Conservation (phyloP, 2,113 vertebrate species). For the Bos indicus region DNA sequence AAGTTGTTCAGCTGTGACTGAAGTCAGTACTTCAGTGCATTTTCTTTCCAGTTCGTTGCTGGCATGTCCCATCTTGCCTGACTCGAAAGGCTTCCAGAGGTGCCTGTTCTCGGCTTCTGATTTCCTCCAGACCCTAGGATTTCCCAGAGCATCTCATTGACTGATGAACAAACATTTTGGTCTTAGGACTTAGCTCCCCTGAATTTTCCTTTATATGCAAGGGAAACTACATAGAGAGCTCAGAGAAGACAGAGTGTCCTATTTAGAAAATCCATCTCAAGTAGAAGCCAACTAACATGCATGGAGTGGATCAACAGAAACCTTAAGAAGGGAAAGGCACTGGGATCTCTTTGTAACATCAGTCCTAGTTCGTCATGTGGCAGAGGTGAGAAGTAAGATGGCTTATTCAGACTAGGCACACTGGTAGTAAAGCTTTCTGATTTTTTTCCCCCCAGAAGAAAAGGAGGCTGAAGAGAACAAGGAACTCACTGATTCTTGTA, state of each 20-base stretch:
- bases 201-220: not conserved
- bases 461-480: constrained; percentile 92
- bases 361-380: not conserved
- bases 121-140: not conserved
- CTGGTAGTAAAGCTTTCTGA: constrained; percentile 19
- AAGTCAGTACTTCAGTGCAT: not conserved
- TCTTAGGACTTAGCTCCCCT: not conserved
- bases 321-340: too few relatives aligned
- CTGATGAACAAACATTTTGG: not conserved
- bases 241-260: not conserved
- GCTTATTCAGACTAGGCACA: not conserved
- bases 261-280: not conserved
- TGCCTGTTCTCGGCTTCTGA: not conserved
- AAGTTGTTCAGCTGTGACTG: not conserved
- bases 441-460: constrained; percentile 77
- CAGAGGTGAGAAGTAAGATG: not conserved
- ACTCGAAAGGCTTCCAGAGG: not conserved
- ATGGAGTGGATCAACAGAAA: not conserved
- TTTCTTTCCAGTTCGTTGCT: not conserved
- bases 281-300: not conserved
- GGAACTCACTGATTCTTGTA: constrained; percentile 78
- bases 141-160: not conserved
- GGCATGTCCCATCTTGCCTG: not conserved
- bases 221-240: not conserved
- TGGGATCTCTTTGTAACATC: not conserved